Conservation (phyloP, 2,113 vertebrate species). For the Tachysurus fulvidraco region DNA sequence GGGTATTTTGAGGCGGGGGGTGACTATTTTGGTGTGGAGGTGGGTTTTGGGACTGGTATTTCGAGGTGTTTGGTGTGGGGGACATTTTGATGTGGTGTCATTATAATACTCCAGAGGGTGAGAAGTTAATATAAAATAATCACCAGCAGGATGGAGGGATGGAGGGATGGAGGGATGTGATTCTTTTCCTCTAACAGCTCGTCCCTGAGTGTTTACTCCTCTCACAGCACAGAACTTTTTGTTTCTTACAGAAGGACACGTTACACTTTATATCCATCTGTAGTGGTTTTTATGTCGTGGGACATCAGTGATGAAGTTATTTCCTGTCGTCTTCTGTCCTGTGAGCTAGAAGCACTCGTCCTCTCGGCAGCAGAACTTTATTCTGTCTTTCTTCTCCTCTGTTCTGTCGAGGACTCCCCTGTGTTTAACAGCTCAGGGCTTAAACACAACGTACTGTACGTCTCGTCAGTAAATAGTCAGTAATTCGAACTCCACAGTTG, state of each 20-base stretch:
- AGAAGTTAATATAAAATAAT: background rate
- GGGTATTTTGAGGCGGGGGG: no score
- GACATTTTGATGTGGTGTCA: background rate
- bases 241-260: background rate
- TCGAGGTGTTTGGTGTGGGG: background rate
- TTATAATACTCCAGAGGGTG: background rate
- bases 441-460: background rate
- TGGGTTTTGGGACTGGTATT: background rate
- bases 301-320: no score
- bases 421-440: background rate
- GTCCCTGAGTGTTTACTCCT: background rate
- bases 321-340: no score
- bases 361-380: background rate
- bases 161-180: background rate
- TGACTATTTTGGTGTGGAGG: background rate
- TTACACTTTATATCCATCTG: background rate
- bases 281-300: no score
- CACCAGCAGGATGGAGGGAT: background rate
- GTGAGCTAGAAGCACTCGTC: no score
- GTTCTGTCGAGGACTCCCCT: no score
- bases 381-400: background rate
- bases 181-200: background rate
- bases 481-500: background rate
- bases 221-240: background rate
- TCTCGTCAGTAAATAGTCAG: background rate